A percentile compares a stretch with the other conserved stretches of the same genome.
Conservation (phyloP, 2,888 invertebrate species). For the Scaptomyza caliginosa region DNA sequence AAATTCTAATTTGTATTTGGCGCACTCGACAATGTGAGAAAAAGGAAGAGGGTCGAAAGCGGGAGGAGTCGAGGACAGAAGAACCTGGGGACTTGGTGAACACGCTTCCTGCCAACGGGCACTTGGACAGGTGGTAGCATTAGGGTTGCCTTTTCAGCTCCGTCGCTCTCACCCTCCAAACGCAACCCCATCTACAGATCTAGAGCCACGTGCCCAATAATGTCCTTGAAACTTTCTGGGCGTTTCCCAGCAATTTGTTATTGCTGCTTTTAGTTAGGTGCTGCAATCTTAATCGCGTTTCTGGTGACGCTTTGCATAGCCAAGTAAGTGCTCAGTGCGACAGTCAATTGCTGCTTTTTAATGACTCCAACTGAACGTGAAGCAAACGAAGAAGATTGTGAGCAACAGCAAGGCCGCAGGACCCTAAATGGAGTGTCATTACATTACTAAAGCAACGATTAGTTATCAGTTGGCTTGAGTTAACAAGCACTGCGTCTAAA, state of each 20-base stretch:
- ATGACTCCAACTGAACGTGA: conserved; percentile 23
- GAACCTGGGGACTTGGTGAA: conserved; percentile 43
- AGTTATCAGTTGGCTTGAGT: conserved; percentile 9
- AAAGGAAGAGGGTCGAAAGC: neutral
- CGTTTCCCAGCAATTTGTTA: conserved; percentile 51
- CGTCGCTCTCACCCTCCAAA: neutral
- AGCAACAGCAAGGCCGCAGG: conserved; percentile 18
- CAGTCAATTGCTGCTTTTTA: conserved; percentile 39
- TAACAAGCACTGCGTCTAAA: neutral
- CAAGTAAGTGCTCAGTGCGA: conserved; percentile 6
- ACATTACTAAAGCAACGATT: conserved; percentile 12
- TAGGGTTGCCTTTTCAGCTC: conserved; percentile 14
- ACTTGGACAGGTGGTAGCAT: conserved; percentile 44
- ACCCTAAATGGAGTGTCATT: conserved; percentile 1
- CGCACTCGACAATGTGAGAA: conserved; percentile 60
- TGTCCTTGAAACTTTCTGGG: conserved; percentile 70
- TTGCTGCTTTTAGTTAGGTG: conserved; percentile 36
- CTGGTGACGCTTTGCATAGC: conserved; percentile 34
- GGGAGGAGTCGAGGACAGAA: conserved; percentile 35
- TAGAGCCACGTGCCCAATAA: conserved; percentile 54
- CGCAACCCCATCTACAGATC: conserved; percentile 10
- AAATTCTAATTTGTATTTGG: conserved; percentile 80
- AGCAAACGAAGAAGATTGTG: neutral
- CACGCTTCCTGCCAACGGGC: conserved; percentile 60
- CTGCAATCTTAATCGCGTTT: conserved; percentile 59